Percentiles rank a stretch among this genome's conserved stretches.
phyloP scores from a whole-genome alignment of 2,797 vertebrate genomes.

The Gadopsis bispinosus region DNA sequence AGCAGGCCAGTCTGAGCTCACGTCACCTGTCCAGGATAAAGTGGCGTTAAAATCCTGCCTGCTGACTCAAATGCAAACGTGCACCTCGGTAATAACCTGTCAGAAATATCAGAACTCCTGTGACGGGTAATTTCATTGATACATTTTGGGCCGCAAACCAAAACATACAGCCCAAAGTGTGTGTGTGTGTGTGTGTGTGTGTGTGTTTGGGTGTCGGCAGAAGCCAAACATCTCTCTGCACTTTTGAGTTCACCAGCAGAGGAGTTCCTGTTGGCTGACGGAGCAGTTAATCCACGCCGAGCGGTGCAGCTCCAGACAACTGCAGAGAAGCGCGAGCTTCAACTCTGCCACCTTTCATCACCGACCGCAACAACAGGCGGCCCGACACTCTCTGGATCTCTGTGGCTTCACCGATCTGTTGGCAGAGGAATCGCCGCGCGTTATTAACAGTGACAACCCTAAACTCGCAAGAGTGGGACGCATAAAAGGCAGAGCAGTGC shows the following conservation, averaged over 20 bases:
- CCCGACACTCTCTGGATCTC: slow-evolving; percentile 41
- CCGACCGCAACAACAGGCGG: slow-evolving; percentile 61
- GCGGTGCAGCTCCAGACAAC: slow-evolving; percentile 59
- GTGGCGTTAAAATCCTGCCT: not conserved
- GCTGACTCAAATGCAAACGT: not conserved
- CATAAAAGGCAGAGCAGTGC: slow-evolving; percentile 69
- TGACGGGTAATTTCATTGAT: not conserved
- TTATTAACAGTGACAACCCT: slow-evolving; percentile 77
- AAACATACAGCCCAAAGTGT: slow-evolving; percentile 9
- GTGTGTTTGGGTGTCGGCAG: slow-evolving; percentile 37
- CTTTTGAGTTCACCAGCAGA: slow-evolving; percentile 48
- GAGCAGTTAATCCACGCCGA: slow-evolving; percentile 79
- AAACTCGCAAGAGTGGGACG: slow-evolving; percentile 73
- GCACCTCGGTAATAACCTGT: slow-evolving; percentile 1
- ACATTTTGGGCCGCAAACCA: slow-evolving; percentile 12
- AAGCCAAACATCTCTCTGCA: slow-evolving; percentile 54
- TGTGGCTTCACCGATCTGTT: slow-evolving; percentile 71
- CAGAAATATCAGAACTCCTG: not conserved
- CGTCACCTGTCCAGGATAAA: not conserved
- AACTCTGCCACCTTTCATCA: slow-evolving; percentile 77
- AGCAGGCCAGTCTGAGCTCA: not conserved
- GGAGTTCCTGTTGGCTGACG: slow-evolving; percentile 66
- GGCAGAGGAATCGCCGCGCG: slow-evolving; percentile 61
- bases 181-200: not conserved
- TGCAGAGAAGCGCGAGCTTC: slow-evolving; percentile 54